Evolutionary conservation across 2,888 invertebrate species (phyloP).

Genomic region (Zhuqinia jingwanae): DNA sequence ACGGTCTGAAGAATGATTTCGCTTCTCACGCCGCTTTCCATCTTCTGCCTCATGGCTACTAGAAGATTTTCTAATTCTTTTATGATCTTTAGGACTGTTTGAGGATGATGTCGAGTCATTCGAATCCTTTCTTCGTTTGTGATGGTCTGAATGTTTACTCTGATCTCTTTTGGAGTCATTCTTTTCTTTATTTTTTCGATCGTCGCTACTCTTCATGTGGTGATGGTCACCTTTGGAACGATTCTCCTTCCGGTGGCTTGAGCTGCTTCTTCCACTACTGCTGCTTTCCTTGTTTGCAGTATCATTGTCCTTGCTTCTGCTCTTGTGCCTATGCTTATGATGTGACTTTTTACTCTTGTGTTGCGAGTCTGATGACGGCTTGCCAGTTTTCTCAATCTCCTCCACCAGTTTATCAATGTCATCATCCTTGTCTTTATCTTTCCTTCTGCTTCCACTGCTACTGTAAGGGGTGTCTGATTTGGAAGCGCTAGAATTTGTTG

Average conservation of each 20-base stretch:
- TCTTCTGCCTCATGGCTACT: slow-evolving; percentile 21
- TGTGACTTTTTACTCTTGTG: neutral
- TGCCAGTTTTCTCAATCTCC: slow-evolving; percentile 60
- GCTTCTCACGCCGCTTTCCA: neutral
- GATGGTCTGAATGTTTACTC: neutral
- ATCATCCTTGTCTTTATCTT: slow-evolving; percentile 33
- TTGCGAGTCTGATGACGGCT: neutral
- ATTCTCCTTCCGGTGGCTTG: slow-evolving; percentile 28
- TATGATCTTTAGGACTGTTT: slow-evolving; percentile 43
- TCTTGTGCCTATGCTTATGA: slow-evolving; percentile 35
- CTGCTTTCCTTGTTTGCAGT: neutral
- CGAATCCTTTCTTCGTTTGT: slow-evolving; percentile 47
- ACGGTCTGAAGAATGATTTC: slow-evolving; percentile 26
- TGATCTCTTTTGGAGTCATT: slow-evolving; percentile 2
- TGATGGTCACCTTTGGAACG: neutral
- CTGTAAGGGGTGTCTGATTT: slow-evolving; percentile 5
- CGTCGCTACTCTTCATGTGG: slow-evolving; percentile 15
- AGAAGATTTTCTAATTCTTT: slow-evolving; percentile 36
- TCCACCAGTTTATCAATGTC: slow-evolving; percentile 44
- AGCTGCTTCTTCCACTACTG: too few relatives aligned
- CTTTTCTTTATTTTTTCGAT: slow-evolving; percentile 37
- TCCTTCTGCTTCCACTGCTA: slow-evolving; percentile 14
- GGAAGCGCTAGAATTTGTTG: slow-evolving; percentile 16
- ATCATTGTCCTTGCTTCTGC: neutral
- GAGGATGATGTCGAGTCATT: slow-evolving; percentile 42